Conservation (phyloP, 1,140 invertebrate genomes). For the Brachionus rotundiformis region DNA sequence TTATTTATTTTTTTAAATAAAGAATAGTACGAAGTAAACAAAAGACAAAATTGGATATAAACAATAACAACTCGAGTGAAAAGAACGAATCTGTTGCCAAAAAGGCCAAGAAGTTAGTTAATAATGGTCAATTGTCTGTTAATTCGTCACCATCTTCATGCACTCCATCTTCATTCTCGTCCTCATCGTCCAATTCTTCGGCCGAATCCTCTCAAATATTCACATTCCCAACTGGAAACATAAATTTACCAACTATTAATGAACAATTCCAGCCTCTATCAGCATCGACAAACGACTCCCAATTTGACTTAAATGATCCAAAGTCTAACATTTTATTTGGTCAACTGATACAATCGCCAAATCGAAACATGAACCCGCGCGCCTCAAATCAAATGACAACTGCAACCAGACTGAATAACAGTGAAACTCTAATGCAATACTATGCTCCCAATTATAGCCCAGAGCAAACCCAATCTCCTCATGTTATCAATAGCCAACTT, state of each 20-base stretch:
- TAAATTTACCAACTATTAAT: background rate
- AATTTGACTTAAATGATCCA: constrained; percentile 31
- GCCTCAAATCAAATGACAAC: background rate
- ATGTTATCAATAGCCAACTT: background rate
- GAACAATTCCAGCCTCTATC: constrained; percentile 31
- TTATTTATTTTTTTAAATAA: background rate
- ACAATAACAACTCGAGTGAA: constrained; percentile 21
- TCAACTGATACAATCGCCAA: background rate
- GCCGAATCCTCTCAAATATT: constrained; percentile 33
- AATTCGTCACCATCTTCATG: constrained; percentile 34
- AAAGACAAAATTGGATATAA: constrained; percentile 18
- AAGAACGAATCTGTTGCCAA: background rate
- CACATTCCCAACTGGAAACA: background rate
- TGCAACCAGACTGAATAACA: background rate
- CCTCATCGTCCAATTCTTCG: constrained; percentile 6
- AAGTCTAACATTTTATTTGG: constrained; percentile 4
- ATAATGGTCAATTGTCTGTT: constrained; percentile 20
- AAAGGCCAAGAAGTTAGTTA: constrained; percentile 6
- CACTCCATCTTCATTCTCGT: constrained; percentile 34
- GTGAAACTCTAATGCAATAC: constrained; percentile 8
- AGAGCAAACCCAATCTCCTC: constrained; percentile 3
- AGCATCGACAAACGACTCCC: background rate
- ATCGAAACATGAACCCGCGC: background rate
- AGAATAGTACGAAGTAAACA: constrained; percentile 45
- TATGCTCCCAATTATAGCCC: constrained; percentile 22